A percentile compares a stretch with the other conserved stretches of the same genome.
Evolutionary conservation across 2,888 invertebrate species (phyloP).

Genomic region (Cremastobaeus sp.): DNA sequence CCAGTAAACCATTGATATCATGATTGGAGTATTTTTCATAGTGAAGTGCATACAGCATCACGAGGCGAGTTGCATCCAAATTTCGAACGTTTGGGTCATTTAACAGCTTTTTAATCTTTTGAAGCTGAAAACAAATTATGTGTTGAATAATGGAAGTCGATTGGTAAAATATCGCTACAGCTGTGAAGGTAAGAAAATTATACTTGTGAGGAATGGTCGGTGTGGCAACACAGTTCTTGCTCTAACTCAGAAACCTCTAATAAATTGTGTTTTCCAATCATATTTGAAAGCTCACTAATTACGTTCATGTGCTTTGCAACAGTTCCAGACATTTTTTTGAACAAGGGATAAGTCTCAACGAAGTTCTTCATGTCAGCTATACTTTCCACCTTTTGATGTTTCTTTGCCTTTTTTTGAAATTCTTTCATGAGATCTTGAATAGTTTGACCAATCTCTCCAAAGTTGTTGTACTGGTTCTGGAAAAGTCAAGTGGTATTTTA

Average conservation of each 20-base stretch:
- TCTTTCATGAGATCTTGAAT: slow-evolving; percentile 98
- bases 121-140: slow-evolving; percentile 65
- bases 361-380: slow-evolving; percentile 99
- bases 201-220: slow-evolving; percentile 87
- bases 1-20: slow-evolving; percentile 87
- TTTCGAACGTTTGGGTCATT: slow-evolving; percentile 85
- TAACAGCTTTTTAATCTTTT: slow-evolving; percentile 86
- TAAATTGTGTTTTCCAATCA: slow-evolving; percentile 87
- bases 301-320: slow-evolving; percentile 98
- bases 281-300: slow-evolving; percentile 94
- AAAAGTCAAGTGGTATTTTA: slow-evolving; percentile 36
- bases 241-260: slow-evolving; percentile 95
- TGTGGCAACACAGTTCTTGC: slow-evolving; percentile 94
- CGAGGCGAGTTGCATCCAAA: slow-evolving; percentile 91
- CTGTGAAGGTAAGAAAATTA: neutral
- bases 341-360: slow-evolving; percentile 98
- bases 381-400: slow-evolving; percentile 97
- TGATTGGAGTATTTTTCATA: slow-evolving; percentile 95
- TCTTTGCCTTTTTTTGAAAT: slow-evolving; percentile 96
- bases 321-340: slow-evolving; percentile 97
- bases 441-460: slow-evolving; percentile 98
- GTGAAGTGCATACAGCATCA: slow-evolving; percentile 94
- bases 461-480: slow-evolving; percentile 95
- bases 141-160: neutral
- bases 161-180: no score